Evolutionary conservation across 2,113 vertebrate species (phyloP).

Genomic region (Orthonyx spaldingii): DNA sequence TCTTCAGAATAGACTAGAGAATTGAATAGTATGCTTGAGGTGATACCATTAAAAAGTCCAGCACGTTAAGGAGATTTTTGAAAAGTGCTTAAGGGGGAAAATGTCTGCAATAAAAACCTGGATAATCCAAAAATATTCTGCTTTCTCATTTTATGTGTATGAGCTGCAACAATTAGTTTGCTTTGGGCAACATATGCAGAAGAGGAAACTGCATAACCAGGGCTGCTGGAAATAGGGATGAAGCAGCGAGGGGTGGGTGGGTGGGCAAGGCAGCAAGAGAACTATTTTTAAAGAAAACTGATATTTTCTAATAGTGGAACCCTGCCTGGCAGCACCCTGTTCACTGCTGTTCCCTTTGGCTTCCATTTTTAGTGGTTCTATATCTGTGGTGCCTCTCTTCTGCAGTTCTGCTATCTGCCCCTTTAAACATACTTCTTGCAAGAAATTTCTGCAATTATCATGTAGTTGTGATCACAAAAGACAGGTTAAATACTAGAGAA

Average conservation of each 20-base stretch:
- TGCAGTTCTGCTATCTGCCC: background rate
- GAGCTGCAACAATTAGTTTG: constrained; percentile 23
- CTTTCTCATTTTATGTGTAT: constrained; percentile 20
- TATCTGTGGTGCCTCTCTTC: background rate
- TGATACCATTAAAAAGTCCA: constrained; percentile 28
- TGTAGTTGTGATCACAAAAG: background rate
- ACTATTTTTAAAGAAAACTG: background rate
- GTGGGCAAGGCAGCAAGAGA: background rate
- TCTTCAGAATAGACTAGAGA: constrained; percentile 3
- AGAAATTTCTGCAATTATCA: background rate
- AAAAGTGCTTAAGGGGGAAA: constrained; percentile 42
- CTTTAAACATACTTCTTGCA: background rate
- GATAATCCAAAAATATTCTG: constrained; percentile 45
- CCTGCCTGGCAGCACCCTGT: background rate
- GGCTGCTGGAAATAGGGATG: background rate
- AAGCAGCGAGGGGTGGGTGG: background rate
- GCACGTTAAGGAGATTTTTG: constrained; percentile 12
- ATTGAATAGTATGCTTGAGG: constrained; percentile 35
- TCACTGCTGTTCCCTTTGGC: background rate
- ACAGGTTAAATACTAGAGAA: background rate
- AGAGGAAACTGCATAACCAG: background rate
- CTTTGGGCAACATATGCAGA: constrained; percentile 4
- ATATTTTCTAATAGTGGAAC: background rate
- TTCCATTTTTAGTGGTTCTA: background rate
- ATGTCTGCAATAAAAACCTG: constrained; percentile 26